Evolutionary conservation across 2,113 vertebrate species (phyloP).

Genomic region (Serilophus lunatus): DNA sequence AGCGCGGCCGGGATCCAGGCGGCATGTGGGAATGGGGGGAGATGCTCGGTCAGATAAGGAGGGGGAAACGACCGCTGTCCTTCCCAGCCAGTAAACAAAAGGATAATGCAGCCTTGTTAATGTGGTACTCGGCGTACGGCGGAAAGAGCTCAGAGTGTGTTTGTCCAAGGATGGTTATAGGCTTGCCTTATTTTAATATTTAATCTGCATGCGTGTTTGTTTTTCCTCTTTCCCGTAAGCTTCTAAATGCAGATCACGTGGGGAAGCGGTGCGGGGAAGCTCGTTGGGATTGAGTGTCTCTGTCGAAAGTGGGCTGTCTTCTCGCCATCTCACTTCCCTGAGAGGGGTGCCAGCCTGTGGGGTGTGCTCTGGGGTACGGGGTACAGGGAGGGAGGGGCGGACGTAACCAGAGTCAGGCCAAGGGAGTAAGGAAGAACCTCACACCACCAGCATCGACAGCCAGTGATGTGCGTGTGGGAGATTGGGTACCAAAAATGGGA

Average conservation of each 20-base stretch:
- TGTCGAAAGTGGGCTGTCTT: neutral
- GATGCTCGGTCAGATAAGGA: neutral
- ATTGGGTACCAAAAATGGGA: neutral
- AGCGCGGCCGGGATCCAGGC: neutral
- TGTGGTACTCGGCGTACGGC: neutral
- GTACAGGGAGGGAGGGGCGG: neutral
- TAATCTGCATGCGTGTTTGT: neutral
- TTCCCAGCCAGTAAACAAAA: neutral
- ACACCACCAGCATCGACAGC: neutral
- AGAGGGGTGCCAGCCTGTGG: neutral
- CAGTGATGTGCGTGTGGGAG: neutral
- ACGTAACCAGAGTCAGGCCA: neutral
- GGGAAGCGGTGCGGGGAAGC: neutral
- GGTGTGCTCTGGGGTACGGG: neutral
- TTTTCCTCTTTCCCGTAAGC: conserved; percentile 8
- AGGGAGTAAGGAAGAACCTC: neutral
- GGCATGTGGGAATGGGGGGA: neutral
- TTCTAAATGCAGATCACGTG: neutral
- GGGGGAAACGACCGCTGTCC: neutral
- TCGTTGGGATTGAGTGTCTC: neutral
- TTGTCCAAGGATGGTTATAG: neutral
- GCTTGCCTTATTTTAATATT: neutral
- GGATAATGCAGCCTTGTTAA: neutral
- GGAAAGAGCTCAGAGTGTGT: neutral
- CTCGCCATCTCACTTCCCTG: neutral